Conservation (phyloP, 2,888 invertebrate species). For the Lepidocyrtoides sp. region DNA sequence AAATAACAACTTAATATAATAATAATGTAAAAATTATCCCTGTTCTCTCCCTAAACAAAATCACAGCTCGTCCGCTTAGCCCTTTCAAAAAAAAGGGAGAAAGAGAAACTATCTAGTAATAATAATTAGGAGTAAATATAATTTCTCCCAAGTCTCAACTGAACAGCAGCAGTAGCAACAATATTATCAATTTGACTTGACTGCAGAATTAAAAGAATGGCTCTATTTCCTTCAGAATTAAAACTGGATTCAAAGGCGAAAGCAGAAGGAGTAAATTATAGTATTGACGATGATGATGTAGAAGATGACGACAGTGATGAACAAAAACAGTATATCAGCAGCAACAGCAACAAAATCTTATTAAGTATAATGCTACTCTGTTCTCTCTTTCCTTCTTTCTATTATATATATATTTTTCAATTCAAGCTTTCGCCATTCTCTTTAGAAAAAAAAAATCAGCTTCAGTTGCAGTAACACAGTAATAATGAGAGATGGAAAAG, state of each 20-base stretch:
- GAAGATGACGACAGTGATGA: conserved; percentile 23
- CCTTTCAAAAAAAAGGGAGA: too few species aligned
- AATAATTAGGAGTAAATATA: too few species aligned
- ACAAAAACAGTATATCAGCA: not conserved
- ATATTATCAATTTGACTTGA: not conserved
- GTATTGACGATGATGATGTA: too few species aligned
- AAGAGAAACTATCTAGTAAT: too few species aligned
- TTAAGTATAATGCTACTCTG: too few species aligned
- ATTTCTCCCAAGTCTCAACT: too few species aligned
- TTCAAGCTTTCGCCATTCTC: conserved; percentile 27
- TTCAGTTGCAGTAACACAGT: too few species aligned
- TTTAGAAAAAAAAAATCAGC: not conserved
- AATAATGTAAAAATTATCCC: not conserved
- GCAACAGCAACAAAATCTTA: not conserved
- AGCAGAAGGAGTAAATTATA: not conserved
- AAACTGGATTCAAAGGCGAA: not conserved
- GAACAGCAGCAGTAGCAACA: not conserved
- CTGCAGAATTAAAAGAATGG: too few species aligned
- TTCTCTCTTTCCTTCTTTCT: not conserved
- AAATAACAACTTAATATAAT: not conserved
- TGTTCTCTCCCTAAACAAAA: not conserved
- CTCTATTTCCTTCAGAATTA: too few species aligned
- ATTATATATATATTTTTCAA: too few species aligned
- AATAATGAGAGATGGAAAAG: not conserved
- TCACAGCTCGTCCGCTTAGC: conserved; percentile 7